These are phyloP conservation scores for Diplosoma virens DNA, from an alignment of 23 tunicate species.

Conservation along the genomic window DNA sequence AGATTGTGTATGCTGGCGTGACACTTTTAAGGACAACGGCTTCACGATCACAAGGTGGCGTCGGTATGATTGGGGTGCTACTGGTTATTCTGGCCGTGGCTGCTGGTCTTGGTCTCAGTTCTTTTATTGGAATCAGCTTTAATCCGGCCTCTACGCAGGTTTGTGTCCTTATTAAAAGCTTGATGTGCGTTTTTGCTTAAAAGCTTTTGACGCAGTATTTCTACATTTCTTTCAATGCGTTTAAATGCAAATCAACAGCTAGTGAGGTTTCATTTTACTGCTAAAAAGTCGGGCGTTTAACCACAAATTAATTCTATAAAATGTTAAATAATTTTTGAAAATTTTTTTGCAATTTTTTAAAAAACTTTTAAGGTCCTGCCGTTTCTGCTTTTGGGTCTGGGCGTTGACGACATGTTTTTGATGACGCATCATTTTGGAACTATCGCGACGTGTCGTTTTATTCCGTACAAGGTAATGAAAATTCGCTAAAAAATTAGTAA, in stretches of 20 bases:
- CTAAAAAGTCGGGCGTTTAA: no score
- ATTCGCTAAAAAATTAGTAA: no score
- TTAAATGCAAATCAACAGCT: no score
- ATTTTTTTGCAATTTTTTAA: no score
- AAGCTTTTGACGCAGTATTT: no score
- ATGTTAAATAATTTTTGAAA: no score
- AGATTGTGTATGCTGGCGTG: constrained; percentile 84
- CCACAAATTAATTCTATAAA: no score
- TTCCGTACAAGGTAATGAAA: no score
- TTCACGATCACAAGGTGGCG: constrained; percentile 81
- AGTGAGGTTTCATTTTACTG: no score
- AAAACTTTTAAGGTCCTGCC: constrained; percentile 98
- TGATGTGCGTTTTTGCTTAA: not conserved
- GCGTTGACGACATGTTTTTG: constrained; percentile 94
- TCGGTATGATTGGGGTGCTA: constrained; percentile 71
- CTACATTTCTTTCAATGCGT: no score
- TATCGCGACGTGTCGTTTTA: no score
- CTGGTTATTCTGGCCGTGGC: constrained; percentile 76
- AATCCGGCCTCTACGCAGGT: constrained; percentile 94
- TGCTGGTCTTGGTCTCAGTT: constrained; percentile 80
- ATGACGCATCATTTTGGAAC: constrained; percentile 84
- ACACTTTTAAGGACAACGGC: constrained; percentile 59
- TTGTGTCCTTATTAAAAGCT: not conserved
- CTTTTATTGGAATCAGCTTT: constrained; percentile 77
- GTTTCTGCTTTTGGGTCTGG: constrained; percentile 84